Conservation (phyloP, 2,888 invertebrate genomes). For the Anthoptus insignis region DNA sequence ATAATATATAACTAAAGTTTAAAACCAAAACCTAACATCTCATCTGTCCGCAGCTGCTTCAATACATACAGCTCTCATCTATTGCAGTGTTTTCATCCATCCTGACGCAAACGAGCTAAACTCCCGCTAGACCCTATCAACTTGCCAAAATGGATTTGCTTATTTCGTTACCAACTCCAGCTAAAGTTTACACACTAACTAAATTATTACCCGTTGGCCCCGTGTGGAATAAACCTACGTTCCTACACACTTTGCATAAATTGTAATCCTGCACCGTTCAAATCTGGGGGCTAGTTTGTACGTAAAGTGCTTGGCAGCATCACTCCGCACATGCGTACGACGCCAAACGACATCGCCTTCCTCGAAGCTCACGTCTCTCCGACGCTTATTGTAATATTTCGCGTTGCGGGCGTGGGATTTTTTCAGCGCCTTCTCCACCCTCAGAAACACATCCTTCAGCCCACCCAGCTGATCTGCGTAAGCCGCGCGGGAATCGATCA, state of each 20-base stretch:
- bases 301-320: neutral
- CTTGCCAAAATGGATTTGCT: constrained; percentile 37
- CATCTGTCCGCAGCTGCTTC: neutral
- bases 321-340: neutral
- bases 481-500: neutral
- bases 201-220: constrained; percentile 33
- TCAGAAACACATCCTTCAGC: neutral
- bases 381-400: too few relatives aligned
- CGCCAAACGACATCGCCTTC: neutral
- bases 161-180: constrained; percentile 35
- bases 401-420: neutral
- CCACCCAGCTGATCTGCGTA: neutral
- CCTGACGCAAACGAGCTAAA: constrained; percentile 20
- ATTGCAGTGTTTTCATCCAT: neutral
- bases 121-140: constrained; percentile 30
- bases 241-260: constrained; percentile 29
- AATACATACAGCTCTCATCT: neutral
- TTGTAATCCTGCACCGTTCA: too few relatives aligned
- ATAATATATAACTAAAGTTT: neutral
- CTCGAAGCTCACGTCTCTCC: too few relatives aligned
- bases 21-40: neutral
- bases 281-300: neutral
- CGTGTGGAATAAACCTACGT: constrained; percentile 32
- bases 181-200: constrained; percentile 35
- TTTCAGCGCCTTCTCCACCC: neutral